phyloP scores from a whole-genome alignment of 2,888 invertebrate genomes.

The Scaptodrosophila latifasciaeformis region DNA sequence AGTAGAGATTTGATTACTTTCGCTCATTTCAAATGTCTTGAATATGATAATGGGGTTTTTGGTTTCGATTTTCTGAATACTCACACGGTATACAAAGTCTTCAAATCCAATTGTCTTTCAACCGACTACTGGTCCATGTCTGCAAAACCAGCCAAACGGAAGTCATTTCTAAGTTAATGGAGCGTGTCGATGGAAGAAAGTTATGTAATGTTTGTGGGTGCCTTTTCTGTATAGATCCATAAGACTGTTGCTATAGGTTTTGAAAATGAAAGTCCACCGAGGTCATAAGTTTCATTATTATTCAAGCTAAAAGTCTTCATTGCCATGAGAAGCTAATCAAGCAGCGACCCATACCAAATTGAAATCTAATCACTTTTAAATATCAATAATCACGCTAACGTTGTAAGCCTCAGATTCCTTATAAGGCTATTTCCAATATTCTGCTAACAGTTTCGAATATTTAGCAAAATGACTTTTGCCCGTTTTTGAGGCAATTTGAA shows the following conservation, averaged over 20 bases:
- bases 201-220: slow-evolving; percentile 56
- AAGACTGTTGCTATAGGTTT: too few relatives aligned
- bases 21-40: slow-evolving; percentile 25
- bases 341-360: too few relatives aligned
- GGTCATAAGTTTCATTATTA: too few relatives aligned
- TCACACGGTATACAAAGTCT: too few relatives aligned
- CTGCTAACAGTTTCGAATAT: slow-evolving; percentile 3
- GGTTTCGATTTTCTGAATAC: not conserved
- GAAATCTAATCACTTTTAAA: slow-evolving; percentile 18
- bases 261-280: too few relatives aligned
- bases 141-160: not conserved
- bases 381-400: not conserved
- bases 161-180: not conserved
- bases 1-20: slow-evolving; percentile 57
- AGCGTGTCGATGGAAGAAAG: slow-evolving; percentile 5
- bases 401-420: slow-evolving; percentile 35
- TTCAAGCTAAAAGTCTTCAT: too few relatives aligned
- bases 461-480: slow-evolving; percentile 20
- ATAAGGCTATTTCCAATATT: slow-evolving; percentile 34
- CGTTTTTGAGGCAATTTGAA: slow-evolving; percentile 33
- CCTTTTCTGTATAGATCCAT: slow-evolving; percentile 2
- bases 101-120: too few relatives aligned
- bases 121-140: not conserved
- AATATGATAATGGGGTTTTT: not conserved
- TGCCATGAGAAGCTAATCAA: too few relatives aligned